phyloP scores from a whole-genome alignment of 2,797 vertebrate species.

The Sebastolobus altivelis region DNA sequence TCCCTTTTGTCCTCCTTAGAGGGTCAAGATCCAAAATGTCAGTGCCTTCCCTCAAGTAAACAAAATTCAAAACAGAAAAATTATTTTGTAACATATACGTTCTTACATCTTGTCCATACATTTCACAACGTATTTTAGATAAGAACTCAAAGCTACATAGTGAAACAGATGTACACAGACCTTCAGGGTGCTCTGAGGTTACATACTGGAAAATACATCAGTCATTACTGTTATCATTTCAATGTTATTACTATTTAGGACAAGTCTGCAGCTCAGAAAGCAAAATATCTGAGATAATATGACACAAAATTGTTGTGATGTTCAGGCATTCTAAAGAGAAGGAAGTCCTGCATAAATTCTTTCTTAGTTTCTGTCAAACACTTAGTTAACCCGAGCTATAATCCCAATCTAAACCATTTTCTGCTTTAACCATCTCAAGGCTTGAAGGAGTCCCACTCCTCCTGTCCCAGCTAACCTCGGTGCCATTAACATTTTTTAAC shows the following conservation, averaged over 20 bases:
- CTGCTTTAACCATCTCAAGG: not conserved
- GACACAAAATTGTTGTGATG: not conserved
- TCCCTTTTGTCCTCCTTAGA: not conserved
- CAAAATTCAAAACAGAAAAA: not conserved
- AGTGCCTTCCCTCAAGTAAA: not conserved
- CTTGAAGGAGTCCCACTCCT: not conserved
- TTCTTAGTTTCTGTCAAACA: not conserved
- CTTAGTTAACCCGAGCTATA: no score
- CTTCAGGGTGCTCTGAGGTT: not conserved
- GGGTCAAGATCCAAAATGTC: not conserved
- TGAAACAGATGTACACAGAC: conserved; percentile 4
- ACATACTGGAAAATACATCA: not conserved
- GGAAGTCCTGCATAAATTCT: not conserved
- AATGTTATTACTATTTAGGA: not conserved
- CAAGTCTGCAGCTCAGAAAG: not conserved
- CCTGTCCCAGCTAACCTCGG: not conserved
- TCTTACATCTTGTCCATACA: not conserved
- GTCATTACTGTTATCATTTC: not conserved
- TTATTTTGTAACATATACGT: conserved; percentile 5
- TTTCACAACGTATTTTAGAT: conserved; percentile 11
- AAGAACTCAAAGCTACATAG: conserved; percentile 29
- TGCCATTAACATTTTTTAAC: not conserved
- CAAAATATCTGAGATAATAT: not conserved
- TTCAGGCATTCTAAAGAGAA: not conserved
- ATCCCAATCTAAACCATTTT: not conserved